A percentile compares a stretch with the other conserved stretches of the same genome.
Conservation (phyloP, 1,140 invertebrate species). For the Philopotamus ludificatus region DNA sequence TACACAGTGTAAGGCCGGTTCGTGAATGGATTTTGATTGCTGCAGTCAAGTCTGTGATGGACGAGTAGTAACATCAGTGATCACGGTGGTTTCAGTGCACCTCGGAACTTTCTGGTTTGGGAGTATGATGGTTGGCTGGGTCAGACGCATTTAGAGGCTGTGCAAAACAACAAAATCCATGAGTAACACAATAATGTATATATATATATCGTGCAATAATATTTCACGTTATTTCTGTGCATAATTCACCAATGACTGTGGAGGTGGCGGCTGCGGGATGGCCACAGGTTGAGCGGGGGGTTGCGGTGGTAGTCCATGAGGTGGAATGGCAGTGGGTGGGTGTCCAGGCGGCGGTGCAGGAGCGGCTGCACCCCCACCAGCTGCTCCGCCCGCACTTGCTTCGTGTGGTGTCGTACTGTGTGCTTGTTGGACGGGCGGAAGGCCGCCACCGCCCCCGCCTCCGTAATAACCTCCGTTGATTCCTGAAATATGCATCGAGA, state of each 20-base stretch:
- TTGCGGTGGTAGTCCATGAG: slow-evolving; percentile 25
- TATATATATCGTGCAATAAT: not conserved
- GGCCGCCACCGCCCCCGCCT: slow-evolving; percentile 66
- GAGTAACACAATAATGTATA: too few species aligned
- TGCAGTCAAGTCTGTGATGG: slow-evolving; percentile 18
- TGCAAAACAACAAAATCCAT: slow-evolving; percentile 43
- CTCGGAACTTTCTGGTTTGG: slow-evolving; percentile 60
- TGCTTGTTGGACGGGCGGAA: slow-evolving; percentile 70
- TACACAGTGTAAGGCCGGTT: slow-evolving; percentile 18
- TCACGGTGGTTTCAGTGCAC: slow-evolving; percentile 49
- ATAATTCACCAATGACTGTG: too few species aligned
- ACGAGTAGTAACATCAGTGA: slow-evolving; percentile 25
- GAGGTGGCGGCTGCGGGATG: slow-evolving; percentile 25
- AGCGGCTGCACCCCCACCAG: slow-evolving; percentile 50
- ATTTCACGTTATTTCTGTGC: not conserved
- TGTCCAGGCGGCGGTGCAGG: slow-evolving; percentile 52
- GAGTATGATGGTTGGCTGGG: slow-evolving; percentile 63
- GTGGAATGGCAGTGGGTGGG: slow-evolving; percentile 29
- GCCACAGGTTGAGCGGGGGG: too few species aligned
- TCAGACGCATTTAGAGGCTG: slow-evolving; percentile 65
- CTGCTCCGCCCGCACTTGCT: slow-evolving; percentile 59
- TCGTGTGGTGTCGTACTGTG: slow-evolving; percentile 76
- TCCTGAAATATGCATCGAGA: slow-evolving; percentile 28
- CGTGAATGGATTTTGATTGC: slow-evolving; percentile 21
- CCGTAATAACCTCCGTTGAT: slow-evolving; percentile 39